Conservation (phyloP, 2,113 vertebrate species). For the Stegastes partitus region DNA sequence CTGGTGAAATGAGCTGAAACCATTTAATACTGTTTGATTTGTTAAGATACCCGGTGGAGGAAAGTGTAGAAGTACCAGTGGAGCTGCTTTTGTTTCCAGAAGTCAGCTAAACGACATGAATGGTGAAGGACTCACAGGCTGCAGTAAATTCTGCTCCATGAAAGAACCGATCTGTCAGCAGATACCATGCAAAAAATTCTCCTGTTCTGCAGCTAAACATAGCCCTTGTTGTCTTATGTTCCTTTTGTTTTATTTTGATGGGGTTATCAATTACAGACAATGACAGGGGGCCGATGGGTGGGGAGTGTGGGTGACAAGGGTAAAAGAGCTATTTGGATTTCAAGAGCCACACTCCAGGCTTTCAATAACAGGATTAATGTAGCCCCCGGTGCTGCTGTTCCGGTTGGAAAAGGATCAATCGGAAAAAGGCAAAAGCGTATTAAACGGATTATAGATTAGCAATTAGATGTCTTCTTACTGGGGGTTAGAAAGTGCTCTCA, state of each 20-base stretch:
- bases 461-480: constrained; percentile 94
- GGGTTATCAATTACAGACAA: constrained; percentile 79
- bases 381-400: constrained; percentile 88
- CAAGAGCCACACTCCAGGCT: constrained; percentile 83
- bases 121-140: not conserved
- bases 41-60: not conserved
- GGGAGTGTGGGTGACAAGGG: constrained; percentile 64
- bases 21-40: no score
- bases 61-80: not conserved
- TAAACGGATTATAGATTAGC: constrained; percentile 99
- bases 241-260: constrained; percentile 61
- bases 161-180: constrained; percentile 22
- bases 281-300: constrained; percentile 61
- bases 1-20: no score
- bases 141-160: not conserved
- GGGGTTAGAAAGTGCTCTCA: constrained; percentile 83
- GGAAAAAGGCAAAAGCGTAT: constrained; percentile 89
- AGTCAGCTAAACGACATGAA: not conserved
- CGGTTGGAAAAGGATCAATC: constrained; percentile 95
- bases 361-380: constrained; percentile 95
- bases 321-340: constrained; percentile 81
- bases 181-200: not conserved
- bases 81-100: not conserved
- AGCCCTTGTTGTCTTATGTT: constrained; percentile 35
- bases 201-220: not conserved